phyloP scores from a whole-genome alignment of 2,797 vertebrate genomes.

The Tarsius wallacei region DNA sequence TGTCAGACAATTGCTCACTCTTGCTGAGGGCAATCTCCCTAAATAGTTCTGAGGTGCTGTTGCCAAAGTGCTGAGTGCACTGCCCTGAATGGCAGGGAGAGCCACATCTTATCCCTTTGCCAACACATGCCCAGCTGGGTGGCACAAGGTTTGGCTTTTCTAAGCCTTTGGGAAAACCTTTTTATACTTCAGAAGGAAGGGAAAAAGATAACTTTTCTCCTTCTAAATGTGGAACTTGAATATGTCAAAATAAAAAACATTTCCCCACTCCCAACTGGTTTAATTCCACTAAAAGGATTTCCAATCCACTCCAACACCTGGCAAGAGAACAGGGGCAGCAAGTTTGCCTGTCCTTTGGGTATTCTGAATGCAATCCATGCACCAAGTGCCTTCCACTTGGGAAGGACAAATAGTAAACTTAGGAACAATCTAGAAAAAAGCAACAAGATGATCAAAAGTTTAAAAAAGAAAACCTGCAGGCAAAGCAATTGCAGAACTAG shows the following conservation, averaged over 20 bases:
- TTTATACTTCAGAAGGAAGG: not conserved
- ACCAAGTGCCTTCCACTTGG: rapidly evolving
- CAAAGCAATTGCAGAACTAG: not conserved
- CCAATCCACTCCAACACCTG: not conserved
- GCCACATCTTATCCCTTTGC: not conserved
- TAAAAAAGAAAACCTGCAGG: not conserved
- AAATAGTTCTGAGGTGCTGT: not conserved
- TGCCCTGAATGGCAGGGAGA: not conserved
- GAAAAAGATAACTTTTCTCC: not conserved
- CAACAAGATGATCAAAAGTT: not conserved
- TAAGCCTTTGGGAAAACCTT: conserved; percentile 24
- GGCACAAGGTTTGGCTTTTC: not conserved
- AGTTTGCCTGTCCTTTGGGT: rapidly evolving
- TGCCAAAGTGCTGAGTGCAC: not conserved
- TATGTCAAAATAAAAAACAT: not conserved
- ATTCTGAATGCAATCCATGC: not conserved
- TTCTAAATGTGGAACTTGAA: not conserved
- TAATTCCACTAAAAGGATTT: not conserved
- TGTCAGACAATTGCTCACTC: conserved; percentile 58
- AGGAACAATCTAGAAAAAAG: not conserved
- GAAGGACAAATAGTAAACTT: not conserved
- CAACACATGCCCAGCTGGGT: not conserved
- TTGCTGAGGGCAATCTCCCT: conserved; percentile 2
- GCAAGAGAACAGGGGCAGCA: not conserved
- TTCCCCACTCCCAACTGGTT: not conserved